Conservation (phyloP, 2,113 vertebrate species). For the Arizona elegans region DNA sequence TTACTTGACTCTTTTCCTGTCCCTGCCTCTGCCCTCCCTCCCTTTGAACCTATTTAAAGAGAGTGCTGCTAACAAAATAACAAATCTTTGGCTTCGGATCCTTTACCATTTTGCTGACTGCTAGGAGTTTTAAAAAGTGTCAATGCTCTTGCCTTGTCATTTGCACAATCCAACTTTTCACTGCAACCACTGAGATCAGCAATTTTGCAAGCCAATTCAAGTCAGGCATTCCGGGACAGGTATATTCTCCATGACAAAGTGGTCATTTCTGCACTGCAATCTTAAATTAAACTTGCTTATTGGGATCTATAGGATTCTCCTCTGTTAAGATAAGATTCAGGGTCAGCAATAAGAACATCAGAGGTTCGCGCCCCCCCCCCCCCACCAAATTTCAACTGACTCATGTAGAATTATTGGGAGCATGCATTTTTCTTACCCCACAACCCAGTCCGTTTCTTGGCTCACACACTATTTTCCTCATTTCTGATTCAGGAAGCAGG, state of each 20-base stretch:
- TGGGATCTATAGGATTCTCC: background rate
- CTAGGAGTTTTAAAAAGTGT: slow-evolving; percentile 23
- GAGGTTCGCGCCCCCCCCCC: rapidly evolving
- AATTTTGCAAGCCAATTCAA: slow-evolving; percentile 52
- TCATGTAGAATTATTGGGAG: background rate
- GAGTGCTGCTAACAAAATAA: slow-evolving; percentile 7
- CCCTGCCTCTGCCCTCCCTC: background rate
- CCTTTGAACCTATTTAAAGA: background rate
- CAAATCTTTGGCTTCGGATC: background rate
- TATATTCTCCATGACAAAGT: background rate
- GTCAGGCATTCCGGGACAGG: slow-evolving; percentile 31
- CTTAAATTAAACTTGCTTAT: slow-evolving; percentile 27
- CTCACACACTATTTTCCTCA: slow-evolving; percentile 77
- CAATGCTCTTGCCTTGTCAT: slow-evolving; percentile 23
- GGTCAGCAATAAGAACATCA: background rate
- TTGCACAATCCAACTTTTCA: slow-evolving; percentile 25
- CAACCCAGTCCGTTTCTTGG: slow-evolving; percentile 73
- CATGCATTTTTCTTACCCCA: slow-evolving; percentile 71
- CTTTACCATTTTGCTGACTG: slow-evolving; percentile 21
- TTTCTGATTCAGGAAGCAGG: slow-evolving; percentile 73
- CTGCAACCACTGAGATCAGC: slow-evolving; percentile 19
- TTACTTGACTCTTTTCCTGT: background rate
- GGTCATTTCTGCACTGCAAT: slow-evolving; percentile 6
- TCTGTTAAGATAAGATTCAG: slow-evolving; percentile 1
- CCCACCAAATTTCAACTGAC: background rate